Evolutionary conservation across 35 echinoderm and acorn worm genomes (phyloP), one percentile per base, ranked within the genome.

Genomic region (Lytechinus pictus): DNA sequence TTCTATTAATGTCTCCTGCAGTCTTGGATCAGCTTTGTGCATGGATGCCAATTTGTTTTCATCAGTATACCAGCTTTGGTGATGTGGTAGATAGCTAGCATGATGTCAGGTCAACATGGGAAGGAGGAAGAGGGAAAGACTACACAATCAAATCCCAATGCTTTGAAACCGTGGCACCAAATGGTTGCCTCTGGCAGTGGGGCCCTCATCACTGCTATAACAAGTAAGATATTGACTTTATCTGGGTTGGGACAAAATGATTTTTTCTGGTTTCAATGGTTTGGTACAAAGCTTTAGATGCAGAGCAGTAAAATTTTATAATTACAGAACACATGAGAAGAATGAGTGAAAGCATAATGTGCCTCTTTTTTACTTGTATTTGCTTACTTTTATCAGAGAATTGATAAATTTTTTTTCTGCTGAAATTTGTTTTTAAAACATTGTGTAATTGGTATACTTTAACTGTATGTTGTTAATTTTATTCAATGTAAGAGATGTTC

Each of bases 121-220:
- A 19, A 16, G 54, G 51, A 53, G 89, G 89, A 53, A 54, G 28
- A 52, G 54, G 11, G 44, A 91, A 91, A 14, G 44, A 91, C 24
- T 3, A 5, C 92, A 9, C 54, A 16, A 33, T 51, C 8, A n/a
- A 8, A 92, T 10, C 54, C 89, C 13, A 54, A 53, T 94, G 7
- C 61, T 5, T 52, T 96, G 7, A 98, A 96, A 86, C 95, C 96
- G 55, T 97, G 96, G 95, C 97, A 98, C 27, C 97, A 98, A 56
- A 97, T 98, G 54, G 21, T 98, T 21, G 95, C 97, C 2, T 98
- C 97, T 27, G 96, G 97, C 21, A 97, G 95, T 11, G 97, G 97
- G 12, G 97, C 96, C 53, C 87, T 98, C 71, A 54, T 98, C 27
- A 98, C 97, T 71, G 86, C 96, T 24, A 61, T 98, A 61, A 95